These are phyloP conservation scores for Camelus bactrianus DNA, from an alignment of 2,113 vertebrate genomes.

Conservation along the genomic window DNA sequence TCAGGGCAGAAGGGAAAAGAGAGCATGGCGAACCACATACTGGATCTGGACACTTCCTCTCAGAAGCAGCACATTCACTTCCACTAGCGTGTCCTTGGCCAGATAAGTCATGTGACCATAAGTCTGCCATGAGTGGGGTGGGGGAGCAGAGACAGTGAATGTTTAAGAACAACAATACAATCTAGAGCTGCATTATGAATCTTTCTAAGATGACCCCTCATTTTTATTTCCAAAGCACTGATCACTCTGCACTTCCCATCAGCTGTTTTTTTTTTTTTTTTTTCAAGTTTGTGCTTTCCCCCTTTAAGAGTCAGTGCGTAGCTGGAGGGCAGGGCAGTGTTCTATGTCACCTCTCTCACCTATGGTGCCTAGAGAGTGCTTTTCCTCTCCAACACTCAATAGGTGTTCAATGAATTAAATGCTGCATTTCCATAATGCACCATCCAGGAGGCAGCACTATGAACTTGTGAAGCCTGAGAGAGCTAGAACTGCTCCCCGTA, in stretches of 20 bases:
- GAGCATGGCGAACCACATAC: neutral
- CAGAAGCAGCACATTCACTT: neutral
- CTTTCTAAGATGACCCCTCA: neutral
- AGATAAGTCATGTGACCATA: neutral
- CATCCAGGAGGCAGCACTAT: neutral
- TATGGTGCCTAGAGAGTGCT: neutral
- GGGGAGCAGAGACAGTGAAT: neutral
- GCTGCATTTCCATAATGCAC: neutral
- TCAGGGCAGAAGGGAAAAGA: neutral
- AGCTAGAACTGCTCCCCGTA: neutral
- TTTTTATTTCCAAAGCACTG: neutral
- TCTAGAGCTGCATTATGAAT: neutral
- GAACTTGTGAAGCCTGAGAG: neutral
- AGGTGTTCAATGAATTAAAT: neutral
- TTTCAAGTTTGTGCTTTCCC: neutral
- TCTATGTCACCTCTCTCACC: neutral
- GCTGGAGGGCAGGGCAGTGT: neutral
- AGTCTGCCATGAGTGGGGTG: accelerated
- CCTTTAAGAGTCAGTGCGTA: neutral
- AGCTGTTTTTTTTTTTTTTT: neutral
- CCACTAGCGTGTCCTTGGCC: neutral
- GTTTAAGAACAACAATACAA: neutral
- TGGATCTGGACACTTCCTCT: neutral
- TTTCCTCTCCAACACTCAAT: neutral
- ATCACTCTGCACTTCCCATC: neutral